Evolutionary conservation across 23 tunicate genomes (phyloP), one percentile per base, ranked within the genome.

Genomic region (Trididemnum miniatum): DNA sequence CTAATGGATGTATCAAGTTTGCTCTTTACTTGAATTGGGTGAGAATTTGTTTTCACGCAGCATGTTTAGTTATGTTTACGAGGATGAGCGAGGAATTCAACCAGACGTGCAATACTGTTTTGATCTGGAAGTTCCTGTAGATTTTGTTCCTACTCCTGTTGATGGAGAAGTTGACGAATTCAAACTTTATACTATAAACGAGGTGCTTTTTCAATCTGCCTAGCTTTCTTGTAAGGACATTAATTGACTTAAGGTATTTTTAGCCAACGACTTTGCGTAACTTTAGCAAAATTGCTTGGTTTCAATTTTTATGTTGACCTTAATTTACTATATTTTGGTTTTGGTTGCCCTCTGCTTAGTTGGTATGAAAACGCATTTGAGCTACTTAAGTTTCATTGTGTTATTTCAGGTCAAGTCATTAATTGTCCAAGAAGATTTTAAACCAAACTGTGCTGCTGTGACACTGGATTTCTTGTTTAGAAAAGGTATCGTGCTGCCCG

Each of bases 371-470:
- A n/a, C n/a, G n/a, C n/a, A n/a, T n/a, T n/a, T n/a, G n/a, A n/a
- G n/a, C n/a, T 22, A 23, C 31, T 15, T 23, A 23, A 23, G 29
- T 63, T 63, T 4, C 15, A 63, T 44, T 44, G 9, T 44, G 54
- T 22, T 5, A 12, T 62, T 77, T 20, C 59, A 89, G 95, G 89
- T 88, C 1, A 88, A 88, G 38, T 59, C 65, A n/a, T 71, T 88
- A 52, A 80, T 93, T 50, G 75, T 81, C 3, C 15, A 33, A 18
- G 85, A 81, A 20, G 88, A 96, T 69, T 96, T 92, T 77, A 96
- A 96, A 37, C 97, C 97, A 24, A 96, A 96, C 59, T 88, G 93
- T 82, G 92, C 96, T 20, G 99, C 97, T 2, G 86, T 96, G 1
- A 87, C 97, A 2, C 69, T 96, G 59, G 87, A 96, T 77, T 96